Percentiles rank a stretch among this genome's conserved stretches.
Conservation (phyloP, 1,140 invertebrate genomes). For the Antheraea mylitta region DNA sequence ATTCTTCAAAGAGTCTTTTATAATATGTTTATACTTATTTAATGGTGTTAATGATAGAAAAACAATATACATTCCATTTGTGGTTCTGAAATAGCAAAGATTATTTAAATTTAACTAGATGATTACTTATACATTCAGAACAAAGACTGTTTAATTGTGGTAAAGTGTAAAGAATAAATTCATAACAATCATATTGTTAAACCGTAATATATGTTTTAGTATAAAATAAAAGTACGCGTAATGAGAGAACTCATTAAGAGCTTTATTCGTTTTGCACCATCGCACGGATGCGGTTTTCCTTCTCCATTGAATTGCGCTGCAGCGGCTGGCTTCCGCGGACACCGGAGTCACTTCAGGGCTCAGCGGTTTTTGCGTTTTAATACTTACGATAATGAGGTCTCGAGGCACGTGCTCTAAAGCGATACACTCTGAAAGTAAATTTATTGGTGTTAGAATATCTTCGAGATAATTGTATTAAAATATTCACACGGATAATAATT, state of each 20-base stretch:
- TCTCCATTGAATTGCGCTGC: conserved; percentile 41
- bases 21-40: too few relatives aligned
- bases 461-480: neutral
- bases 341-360: conserved; percentile 31
- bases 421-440: conserved; percentile 7
- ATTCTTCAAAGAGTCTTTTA: too few relatives aligned
- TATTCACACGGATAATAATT: neutral
- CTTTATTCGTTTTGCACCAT: conserved; percentile 38
- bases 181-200: neutral
- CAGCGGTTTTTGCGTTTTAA: conserved; percentile 47
- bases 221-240: conserved; percentile 16
- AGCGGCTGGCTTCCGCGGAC: conserved; percentile 37
- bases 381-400: conserved; percentile 52
- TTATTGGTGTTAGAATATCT: conserved; percentile 6
- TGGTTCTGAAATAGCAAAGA: too few relatives aligned
- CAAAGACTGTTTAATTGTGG: neutral
- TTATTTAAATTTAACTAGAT: too few relatives aligned
- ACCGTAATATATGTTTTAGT: neutral
- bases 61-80: too few relatives aligned
- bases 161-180: conserved; percentile 24
- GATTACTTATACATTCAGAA: neutral
- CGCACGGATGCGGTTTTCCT: conserved; percentile 39
- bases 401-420: conserved; percentile 23
- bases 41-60: too few relatives aligned
- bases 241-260: conserved; percentile 48